These are phyloP conservation scores for Melanotaenia parkinsoni DNA, from an alignment of 2,797 vertebrate genomes.

Conservation along the genomic window DNA sequence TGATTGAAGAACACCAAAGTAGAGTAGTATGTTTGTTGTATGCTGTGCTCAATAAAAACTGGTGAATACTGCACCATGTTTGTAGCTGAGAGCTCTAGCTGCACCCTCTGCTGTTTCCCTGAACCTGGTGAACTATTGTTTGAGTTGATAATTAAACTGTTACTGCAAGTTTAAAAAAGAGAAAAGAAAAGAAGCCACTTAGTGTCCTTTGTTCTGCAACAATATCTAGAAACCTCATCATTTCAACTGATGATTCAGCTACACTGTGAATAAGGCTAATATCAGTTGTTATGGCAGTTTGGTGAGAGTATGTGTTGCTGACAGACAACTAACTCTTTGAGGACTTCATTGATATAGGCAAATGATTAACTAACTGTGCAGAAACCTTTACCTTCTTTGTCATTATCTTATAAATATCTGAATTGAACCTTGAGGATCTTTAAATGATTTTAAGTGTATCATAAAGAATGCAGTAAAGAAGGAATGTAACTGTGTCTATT, in stretches of 20 bases:
- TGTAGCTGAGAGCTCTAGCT: not conserved
- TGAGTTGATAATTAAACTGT: not conserved
- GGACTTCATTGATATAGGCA: not conserved
- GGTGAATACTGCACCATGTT: not conserved
- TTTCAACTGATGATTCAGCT: not conserved
- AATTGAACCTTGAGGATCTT: not conserved
- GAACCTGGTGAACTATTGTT: not conserved
- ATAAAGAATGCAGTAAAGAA: too few species aligned
- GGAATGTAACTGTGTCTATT: too few species aligned
- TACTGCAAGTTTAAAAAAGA: not conserved
- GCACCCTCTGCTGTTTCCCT: not conserved
- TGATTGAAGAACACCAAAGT: not conserved
- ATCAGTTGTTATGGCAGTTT: not conserved
- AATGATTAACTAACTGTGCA: not conserved
- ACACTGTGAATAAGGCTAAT: not conserved
- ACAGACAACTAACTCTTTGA: not conserved
- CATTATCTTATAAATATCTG: not conserved
- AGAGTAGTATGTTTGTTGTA: not conserved
- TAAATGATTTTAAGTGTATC: too few species aligned
- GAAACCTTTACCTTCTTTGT: not conserved
- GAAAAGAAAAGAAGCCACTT: not conserved
- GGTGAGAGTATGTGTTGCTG: not conserved
- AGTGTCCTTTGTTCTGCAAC: not conserved
- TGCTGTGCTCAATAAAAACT: not conserved
- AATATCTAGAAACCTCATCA: not conserved